Conservation (phyloP, 2,888 invertebrate genomes). For the Holacanthella duospinosa region DNA sequence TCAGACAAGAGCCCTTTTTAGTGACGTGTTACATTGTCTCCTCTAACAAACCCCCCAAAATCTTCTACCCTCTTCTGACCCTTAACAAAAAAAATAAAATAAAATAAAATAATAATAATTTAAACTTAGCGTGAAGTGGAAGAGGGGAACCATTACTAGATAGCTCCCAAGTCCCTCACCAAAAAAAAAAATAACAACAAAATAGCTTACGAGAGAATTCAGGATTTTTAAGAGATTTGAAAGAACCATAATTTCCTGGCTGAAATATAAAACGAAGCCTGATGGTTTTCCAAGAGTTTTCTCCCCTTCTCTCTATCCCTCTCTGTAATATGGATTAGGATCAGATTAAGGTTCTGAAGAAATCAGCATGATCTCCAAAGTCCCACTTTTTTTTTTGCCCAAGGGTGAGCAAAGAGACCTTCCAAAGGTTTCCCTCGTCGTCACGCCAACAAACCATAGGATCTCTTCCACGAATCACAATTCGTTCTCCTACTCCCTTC, state of each 20-base stretch:
- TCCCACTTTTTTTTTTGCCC: too few species aligned
- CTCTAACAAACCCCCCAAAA: neutral
- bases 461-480: neutral
- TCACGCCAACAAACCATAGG: neutral
- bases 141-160: neutral
- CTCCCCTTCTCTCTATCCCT: too few species aligned
- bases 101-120: too few species aligned
- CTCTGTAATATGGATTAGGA: neutral
- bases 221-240: too few species aligned
- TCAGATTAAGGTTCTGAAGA: constrained; percentile 1
- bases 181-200: neutral
- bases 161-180: neutral
- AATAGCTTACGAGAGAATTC: neutral
- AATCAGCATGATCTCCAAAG: constrained; percentile 1
- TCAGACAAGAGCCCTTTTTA: neutral
- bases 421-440: neutral
- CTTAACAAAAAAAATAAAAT: neutral
- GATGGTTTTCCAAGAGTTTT: neutral
- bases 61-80: neutral
- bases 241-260: too few species aligned
- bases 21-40: constrained; percentile 2
- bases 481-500: neutral
- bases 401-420: neutral
- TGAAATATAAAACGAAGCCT: too few species aligned
- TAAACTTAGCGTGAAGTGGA: constrained; percentile 4